These are phyloP conservation scores for Lutraria lutraria DNA, from an alignment of 2,888 invertebrate species.

Conservation along the genomic window DNA sequence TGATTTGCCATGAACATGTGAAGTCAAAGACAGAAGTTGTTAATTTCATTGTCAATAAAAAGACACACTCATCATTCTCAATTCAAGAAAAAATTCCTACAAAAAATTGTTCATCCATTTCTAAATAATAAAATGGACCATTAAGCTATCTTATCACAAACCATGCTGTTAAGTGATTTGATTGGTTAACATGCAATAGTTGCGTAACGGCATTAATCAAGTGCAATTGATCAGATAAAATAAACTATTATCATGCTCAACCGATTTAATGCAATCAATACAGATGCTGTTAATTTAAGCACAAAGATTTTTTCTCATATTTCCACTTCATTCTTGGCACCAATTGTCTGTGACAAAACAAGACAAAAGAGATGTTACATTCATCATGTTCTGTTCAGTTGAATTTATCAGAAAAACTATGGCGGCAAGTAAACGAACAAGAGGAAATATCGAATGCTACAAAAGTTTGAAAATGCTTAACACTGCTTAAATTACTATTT, in stretches of 20 bases:
- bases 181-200: background rate
- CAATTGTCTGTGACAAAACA: background rate
- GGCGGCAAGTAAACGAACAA: too few relatives aligned
- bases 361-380: background rate
- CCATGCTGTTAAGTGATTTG: conserved; percentile 17
- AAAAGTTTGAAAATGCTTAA: too few relatives aligned
- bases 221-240: background rate
- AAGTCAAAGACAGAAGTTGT: background rate
- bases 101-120: background rate
- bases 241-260: background rate
- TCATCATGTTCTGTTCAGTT: background rate
- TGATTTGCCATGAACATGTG: too few relatives aligned
- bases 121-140: background rate
- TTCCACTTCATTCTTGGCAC: background rate
- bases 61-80: background rate
- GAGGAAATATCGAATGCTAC: too few relatives aligned
- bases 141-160: background rate
- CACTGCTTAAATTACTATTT: too few relatives aligned
- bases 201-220: background rate
- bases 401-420: background rate
- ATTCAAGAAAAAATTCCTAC: background rate
- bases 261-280: background rate
- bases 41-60: background rate
- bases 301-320: background rate
- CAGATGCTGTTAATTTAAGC: conserved; percentile 18